Percentiles rank a stretch among this genome's conserved stretches.
These are phyloP conservation scores for Lagria hirta DNA, from an alignment of 2,888 invertebrate species.

Conservation along the genomic window DNA sequence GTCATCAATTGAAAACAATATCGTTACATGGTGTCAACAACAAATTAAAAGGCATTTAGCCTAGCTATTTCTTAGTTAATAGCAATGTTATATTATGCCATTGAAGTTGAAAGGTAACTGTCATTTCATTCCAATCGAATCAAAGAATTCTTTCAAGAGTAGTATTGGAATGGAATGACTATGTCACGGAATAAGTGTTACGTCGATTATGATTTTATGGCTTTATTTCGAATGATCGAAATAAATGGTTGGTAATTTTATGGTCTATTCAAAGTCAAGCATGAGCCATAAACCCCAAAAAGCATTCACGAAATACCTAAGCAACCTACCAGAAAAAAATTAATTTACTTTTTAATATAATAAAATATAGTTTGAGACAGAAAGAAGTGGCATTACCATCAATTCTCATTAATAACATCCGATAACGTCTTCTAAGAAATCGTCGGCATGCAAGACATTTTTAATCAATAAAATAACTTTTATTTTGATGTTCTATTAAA, in stretches of 20 bases:
- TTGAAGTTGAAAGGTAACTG: no score
- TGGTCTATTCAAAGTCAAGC: slow-evolving; percentile 4
- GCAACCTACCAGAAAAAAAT: slow-evolving; percentile 1
- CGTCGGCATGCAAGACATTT: slow-evolving; percentile 23
- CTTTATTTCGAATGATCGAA: slow-evolving; percentile 10
- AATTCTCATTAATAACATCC: slow-evolving; percentile 24
- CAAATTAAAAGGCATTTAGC: no score
- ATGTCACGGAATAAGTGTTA: no score
- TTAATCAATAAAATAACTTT: slow-evolving; percentile 24
- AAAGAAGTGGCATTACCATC: slow-evolving; percentile 22
- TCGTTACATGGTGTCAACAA: no score
- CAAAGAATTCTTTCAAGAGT: no score
- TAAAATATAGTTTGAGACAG: slow-evolving; percentile 21
- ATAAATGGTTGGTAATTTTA: slow-evolving; percentile 9
- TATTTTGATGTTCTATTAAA: slow-evolving; percentile 15
- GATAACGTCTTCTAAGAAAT: slow-evolving; percentile 25
- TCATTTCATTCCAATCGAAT: no score
- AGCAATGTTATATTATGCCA: no score
- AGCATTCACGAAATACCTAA: slow-evolving; percentile 6
- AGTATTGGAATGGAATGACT: no score
- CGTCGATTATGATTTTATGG: slow-evolving; percentile 36
- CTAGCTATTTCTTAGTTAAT: no score
- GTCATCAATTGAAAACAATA: no score
- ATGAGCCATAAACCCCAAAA: slow-evolving; percentile 5
- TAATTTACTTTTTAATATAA: slow-evolving; percentile 3